Evolutionary conservation across 2,113 vertebrate genomes (phyloP).

Genomic region (Hucho hucho): DNA sequence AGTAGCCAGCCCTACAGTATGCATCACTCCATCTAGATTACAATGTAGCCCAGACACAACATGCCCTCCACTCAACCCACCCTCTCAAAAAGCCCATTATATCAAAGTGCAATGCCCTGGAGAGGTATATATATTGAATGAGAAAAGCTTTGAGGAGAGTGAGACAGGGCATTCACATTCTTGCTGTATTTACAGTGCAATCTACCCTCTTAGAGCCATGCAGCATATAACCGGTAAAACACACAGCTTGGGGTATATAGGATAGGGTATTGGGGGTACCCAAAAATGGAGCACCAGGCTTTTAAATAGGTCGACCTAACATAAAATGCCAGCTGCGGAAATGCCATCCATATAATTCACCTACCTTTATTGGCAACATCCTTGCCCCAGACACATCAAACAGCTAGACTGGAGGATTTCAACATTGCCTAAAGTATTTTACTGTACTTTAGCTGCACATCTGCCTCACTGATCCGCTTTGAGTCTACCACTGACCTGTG

Average conservation of each 20-base stretch:
- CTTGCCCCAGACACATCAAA: slow-evolving; percentile 31
- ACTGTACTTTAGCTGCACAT: slow-evolving; percentile 32
- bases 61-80: slow-evolving; percentile 7
- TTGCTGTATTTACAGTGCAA: slow-evolving; percentile 33
- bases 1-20: too few relatives aligned
- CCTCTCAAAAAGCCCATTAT: slow-evolving; percentile 1
- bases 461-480: slow-evolving; percentile 25
- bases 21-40: not conserved
- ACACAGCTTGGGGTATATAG: not conserved
- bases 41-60: slow-evolving; percentile 1
- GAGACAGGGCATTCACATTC: slow-evolving; percentile 37
- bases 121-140: slow-evolving; percentile 30
- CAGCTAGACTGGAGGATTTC: slow-evolving; percentile 37
- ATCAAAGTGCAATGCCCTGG: slow-evolving; percentile 23
- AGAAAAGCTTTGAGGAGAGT: slow-evolving; percentile 28
- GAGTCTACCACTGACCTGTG: slow-evolving; percentile 57
- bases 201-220: slow-evolving; percentile 27
- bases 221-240: slow-evolving; percentile 16
- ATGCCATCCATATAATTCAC: not conserved
- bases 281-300: not conserved
- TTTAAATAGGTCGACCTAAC: slow-evolving; percentile 19
- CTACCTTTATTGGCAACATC: slow-evolving; percentile 22
- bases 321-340: not conserved
- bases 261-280: slow-evolving; percentile 8
- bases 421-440: slow-evolving; percentile 31